Percentiles rank a stretch among this genome's conserved stretches.
These are phyloP conservation scores for Ormyrus rosae DNA, from an alignment of 2,888 invertebrate genomes.

Conservation along the genomic window DNA sequence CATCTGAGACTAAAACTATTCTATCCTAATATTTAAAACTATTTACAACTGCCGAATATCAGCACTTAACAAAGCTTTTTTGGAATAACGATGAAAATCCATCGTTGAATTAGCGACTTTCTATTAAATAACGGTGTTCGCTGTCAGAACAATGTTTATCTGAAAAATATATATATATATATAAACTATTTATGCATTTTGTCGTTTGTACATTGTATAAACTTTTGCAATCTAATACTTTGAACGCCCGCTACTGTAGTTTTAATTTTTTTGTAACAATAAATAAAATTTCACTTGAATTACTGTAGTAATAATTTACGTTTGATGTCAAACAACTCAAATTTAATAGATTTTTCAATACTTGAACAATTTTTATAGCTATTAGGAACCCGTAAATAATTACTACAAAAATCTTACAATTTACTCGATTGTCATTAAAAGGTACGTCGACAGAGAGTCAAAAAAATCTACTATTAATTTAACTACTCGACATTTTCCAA, in stretches of 20 bases:
- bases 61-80: constrained; percentile 15
- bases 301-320: background rate
- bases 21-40: constrained; percentile 7
- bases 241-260: too few relatives aligned
- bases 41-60: constrained; percentile 47
- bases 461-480: background rate
- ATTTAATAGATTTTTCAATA: constrained; percentile 18
- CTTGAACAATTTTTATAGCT: constrained; percentile 4
- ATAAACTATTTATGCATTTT: background rate
- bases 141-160: too few relatives aligned
- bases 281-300: background rate
- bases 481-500: too few relatives aligned
- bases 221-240: background rate
- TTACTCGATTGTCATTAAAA: background rate
- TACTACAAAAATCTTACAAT: constrained; percentile 18
- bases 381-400: constrained; percentile 47
- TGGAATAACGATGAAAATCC: constrained; percentile 6
- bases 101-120: background rate
- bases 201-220: background rate
- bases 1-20: background rate
- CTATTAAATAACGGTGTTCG: background rate
- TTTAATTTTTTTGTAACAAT: background rate
- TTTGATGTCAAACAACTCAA: background rate
- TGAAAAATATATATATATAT: background rate
- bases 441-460: constrained; percentile 2